Evolutionary conservation across 2,113 vertebrate genomes (phyloP).

Genomic region (Dasyornis broadbenti): DNA sequence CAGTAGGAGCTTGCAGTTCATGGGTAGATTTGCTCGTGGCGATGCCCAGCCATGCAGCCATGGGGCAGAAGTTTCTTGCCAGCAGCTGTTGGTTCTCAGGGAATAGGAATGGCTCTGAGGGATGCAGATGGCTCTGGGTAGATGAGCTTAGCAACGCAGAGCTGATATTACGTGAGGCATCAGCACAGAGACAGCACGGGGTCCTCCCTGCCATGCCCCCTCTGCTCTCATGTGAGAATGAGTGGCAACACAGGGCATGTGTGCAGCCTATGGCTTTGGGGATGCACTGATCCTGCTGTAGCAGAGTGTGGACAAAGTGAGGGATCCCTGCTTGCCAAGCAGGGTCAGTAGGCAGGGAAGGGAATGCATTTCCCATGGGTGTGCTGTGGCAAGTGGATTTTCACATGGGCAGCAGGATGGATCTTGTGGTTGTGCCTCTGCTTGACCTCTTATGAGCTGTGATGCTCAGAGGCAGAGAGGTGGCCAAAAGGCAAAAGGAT

Average conservation of each 20-base stretch:
- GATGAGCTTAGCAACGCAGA: not conserved
- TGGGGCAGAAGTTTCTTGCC: not conserved
- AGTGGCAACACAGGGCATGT: not conserved
- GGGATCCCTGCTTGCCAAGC: not conserved
- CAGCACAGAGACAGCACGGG: not conserved
- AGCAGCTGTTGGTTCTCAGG: not conserved
- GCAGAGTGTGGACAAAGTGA: not conserved
- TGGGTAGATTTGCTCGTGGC: rapidly evolving
- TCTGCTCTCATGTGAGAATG: rapidly evolving
- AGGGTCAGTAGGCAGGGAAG: not conserved
- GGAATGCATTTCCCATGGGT: rapidly evolving
- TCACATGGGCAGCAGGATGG: rapidly evolving
- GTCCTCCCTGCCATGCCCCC: rapidly evolving
- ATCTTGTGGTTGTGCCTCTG: not conserved
- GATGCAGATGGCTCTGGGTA: not conserved
- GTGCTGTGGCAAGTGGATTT: not conserved
- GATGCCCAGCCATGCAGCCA: not conserved
- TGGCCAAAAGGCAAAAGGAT: not conserved
- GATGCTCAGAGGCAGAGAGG: not conserved
- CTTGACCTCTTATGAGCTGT: not conserved
- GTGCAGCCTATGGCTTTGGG: not conserved
- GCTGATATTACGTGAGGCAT: not conserved
- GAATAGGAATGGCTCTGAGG: not conserved
- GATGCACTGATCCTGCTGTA: not conserved
- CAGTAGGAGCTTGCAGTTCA: not conserved